Base-by-base conservation (phyloP, 2,113 vertebrate genomes). In the Scomber japonicus region DNA sequence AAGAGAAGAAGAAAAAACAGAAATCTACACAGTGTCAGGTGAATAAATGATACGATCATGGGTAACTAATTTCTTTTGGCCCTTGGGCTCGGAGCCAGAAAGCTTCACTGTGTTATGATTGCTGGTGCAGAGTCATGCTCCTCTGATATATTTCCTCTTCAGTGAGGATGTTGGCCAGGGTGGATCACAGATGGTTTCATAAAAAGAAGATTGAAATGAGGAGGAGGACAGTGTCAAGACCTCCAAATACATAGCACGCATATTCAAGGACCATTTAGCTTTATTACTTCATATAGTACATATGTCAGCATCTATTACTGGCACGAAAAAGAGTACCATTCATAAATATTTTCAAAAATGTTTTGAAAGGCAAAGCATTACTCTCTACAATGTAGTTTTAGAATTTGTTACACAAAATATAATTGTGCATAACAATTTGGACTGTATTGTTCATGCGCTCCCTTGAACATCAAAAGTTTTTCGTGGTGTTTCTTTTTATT, bases 1-100 rank as follows among this genome's bases (percentile, higher is more conserved):
- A 35, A 40, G 31, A 3, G 55, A 55, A 16, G 21, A 21, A 21
- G 21, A 21, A n/a, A 73, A 74, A 56, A 4, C 35, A 40, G 7
- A 64, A 68, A 75, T 44, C 65, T 19, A 56, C 64, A 63, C 30
- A 50, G 46, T 80, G 74, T 75, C 62, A 81, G 81, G 67, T 73
- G 57, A 70, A 90, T 86, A 83, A 77, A 89, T 84, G 67, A 85
- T 83, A 88, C 70, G 61, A 87, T 87, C 78, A 80, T 17, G 24
- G 73, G 75, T 66, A 85, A 80, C 65, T 80, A 62, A 75, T 78
- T 19, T 40, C 45, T 54, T 55, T 57, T 56, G 70, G 64, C 72
- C 61, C 49, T 65, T 59, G 55, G 83, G 86, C 61, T 27, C 5
- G 46, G 46, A 74, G 80, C 63, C 79, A 48, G 40, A 8, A 45